Percentiles rank a stretch among this genome's conserved stretches.
Evolutionary conservation across 2,888 invertebrate species (phyloP).

Genomic region (Falcaria lacertinaria): DNA sequence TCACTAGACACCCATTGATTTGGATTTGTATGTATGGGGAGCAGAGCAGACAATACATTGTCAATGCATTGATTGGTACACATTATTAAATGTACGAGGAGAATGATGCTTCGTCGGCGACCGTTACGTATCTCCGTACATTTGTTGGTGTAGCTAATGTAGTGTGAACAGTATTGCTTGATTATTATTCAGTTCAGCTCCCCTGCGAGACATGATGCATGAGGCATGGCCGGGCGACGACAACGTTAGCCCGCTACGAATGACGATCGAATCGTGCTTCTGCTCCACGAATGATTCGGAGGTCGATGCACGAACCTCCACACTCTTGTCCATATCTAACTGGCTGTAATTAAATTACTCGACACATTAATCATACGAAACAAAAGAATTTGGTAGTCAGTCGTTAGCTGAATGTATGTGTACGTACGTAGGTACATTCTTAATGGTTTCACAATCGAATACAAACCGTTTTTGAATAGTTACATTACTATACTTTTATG

Average conservation of each 20-base stretch:
- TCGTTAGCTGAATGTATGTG: too few relatives aligned
- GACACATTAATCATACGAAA: constrained; percentile 12
- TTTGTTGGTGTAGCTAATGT: constrained; percentile 16
- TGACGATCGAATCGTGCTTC: constrained; percentile 33
- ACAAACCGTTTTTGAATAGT: too few relatives aligned
- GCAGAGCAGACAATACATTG: too few relatives aligned
- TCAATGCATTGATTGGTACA: constrained; percentile 10
- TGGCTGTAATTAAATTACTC: constrained; percentile 18
- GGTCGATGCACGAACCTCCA: constrained; percentile 44
- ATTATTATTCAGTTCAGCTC: constrained; percentile 55
- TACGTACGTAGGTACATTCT: too few relatives aligned
- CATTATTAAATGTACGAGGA: neutral
- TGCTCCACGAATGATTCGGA: constrained; percentile 42
- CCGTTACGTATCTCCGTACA: constrained; percentile 7
- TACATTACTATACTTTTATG: too few relatives aligned
- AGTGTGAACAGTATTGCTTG: constrained; percentile 34
- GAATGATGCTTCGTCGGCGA: constrained; percentile 1
- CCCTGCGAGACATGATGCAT: constrained; percentile 39
- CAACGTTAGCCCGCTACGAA: constrained; percentile 23
- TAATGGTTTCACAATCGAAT: constrained; percentile 3
- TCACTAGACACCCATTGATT: too few relatives aligned
- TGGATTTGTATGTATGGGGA: too few relatives aligned
- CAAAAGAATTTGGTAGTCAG: constrained; percentile 9
- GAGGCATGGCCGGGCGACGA: constrained; percentile 5
- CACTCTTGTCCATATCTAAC: constrained; percentile 25